Conservation (phyloP, 23 tunicate genomes). For the Pegea sp. region DNA sequence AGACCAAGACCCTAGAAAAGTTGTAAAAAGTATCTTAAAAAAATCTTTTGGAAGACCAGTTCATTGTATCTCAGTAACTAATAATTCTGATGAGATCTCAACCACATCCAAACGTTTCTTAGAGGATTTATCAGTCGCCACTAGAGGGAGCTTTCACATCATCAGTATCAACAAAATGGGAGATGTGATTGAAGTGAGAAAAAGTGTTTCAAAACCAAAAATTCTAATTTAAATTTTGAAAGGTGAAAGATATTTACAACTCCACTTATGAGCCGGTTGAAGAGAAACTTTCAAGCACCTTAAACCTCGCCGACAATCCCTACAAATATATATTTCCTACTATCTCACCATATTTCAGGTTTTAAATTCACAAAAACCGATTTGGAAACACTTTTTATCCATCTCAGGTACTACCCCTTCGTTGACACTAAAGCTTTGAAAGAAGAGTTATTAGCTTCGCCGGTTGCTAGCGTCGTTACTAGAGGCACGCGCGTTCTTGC, state of each 20-base stretch:
- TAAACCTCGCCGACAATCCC: no score
- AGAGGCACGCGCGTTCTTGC: slow-evolving; percentile 81
- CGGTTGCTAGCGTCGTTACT: slow-evolving; percentile 87
- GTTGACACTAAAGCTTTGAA: slow-evolving; percentile 41
- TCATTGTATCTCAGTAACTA: slow-evolving; percentile 48
- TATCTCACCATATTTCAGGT: no score
- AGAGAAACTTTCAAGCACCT: no score
- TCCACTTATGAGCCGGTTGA: no score
- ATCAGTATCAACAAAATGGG: slow-evolving; percentile 28
- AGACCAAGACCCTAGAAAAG: slow-evolving; percentile 36
- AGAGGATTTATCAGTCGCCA: slow-evolving; percentile 46
- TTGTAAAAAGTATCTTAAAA: slow-evolving; percentile 14
- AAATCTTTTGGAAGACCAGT: slow-evolving; percentile 46
- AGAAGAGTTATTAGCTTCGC: slow-evolving; percentile 56
- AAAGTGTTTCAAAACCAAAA: neutral
- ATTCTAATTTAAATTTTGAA: neutral
- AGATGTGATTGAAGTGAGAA: slow-evolving; percentile 37
- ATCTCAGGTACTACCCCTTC: slow-evolving; percentile 15
- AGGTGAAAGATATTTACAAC: neutral
- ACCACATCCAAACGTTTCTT: slow-evolving; percentile 13
- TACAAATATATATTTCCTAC: no score
- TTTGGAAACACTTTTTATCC: no score
- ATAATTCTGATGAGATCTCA: slow-evolving; percentile 15
- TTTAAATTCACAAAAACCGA: no score
- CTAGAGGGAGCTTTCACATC: slow-evolving; percentile 82